Evolutionary conservation across 2,797 vertebrate genomes (phyloP).

Genomic region (Mormyrops attenuatus): DNA sequence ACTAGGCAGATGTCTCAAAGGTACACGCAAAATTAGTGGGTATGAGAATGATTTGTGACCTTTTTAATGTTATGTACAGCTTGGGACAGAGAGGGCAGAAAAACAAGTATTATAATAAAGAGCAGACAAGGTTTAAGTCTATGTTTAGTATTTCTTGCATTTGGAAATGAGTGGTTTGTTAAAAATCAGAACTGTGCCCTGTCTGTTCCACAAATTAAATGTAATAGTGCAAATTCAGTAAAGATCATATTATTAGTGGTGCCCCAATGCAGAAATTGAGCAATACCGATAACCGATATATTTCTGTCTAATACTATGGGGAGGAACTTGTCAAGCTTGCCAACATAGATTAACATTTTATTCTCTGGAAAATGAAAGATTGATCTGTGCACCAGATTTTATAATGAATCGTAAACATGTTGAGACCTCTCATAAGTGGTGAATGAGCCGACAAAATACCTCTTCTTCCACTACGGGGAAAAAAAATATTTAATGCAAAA

Average conservation of each 20-base stretch:
- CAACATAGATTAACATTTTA: background rate
- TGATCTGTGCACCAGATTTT: background rate
- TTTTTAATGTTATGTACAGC: background rate
- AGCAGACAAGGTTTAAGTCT: background rate
- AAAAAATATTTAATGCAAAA: background rate
- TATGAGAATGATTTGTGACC: background rate
- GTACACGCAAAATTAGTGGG: background rate
- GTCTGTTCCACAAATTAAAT: background rate
- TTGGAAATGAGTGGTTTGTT: background rate
- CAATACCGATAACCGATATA: background rate
- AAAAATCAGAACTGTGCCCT: background rate
- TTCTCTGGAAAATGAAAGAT: background rate
- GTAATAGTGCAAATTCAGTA: background rate
- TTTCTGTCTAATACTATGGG: background rate
- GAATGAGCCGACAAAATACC: background rate
- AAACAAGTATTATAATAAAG: background rate
- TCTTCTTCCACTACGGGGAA: background rate
- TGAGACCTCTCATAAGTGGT: background rate
- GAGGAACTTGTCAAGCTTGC: background rate
- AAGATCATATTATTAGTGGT: background rate
- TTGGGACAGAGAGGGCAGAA: background rate
- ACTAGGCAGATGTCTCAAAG: background rate
- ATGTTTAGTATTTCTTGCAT: background rate
- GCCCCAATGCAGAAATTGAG: background rate
- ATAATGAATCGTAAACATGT: background rate